phyloP scores from a whole-genome alignment of 2,113 vertebrate species.

The Crypturellus undulatus region DNA sequence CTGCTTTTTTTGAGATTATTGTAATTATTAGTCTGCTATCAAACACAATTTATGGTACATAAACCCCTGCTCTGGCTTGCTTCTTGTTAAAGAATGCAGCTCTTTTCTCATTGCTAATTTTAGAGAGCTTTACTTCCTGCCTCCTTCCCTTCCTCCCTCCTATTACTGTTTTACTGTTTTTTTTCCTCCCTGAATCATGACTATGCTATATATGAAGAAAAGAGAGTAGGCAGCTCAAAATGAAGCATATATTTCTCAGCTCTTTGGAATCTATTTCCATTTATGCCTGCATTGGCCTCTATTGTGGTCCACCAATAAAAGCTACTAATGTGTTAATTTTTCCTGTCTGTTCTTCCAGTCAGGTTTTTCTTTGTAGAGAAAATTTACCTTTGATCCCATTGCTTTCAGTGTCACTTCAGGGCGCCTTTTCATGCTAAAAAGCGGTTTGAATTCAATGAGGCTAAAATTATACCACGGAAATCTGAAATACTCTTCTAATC shows the following conservation, averaged over 20 bases:
- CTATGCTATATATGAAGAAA: too few relatives aligned
- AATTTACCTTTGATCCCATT: neutral
- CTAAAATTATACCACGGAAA: neutral
- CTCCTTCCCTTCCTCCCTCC: neutral
- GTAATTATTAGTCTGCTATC: neutral
- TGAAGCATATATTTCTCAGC: neutral
- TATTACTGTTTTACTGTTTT: neutral
- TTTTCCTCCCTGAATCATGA: neutral
- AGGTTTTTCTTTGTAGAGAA: neutral
- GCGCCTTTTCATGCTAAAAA: neutral
- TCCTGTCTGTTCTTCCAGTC: neutral
- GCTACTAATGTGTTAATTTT: neutral
- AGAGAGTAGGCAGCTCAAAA: too few relatives aligned
- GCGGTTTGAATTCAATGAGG: neutral
- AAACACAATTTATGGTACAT: neutral
- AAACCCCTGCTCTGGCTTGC: neutral
- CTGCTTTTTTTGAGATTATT: neutral
- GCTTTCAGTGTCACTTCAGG: neutral
- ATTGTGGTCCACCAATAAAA: neutral
- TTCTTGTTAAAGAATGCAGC: rapidly evolving
- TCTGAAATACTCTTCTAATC: neutral
- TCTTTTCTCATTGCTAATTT: neutral
- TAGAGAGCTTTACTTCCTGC: neutral
- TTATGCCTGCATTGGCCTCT: neutral
- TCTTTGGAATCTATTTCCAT: neutral